Evolutionary conservation across 2,888 invertebrate species (phyloP).

Genomic region (Thalpophila matura): DNA sequence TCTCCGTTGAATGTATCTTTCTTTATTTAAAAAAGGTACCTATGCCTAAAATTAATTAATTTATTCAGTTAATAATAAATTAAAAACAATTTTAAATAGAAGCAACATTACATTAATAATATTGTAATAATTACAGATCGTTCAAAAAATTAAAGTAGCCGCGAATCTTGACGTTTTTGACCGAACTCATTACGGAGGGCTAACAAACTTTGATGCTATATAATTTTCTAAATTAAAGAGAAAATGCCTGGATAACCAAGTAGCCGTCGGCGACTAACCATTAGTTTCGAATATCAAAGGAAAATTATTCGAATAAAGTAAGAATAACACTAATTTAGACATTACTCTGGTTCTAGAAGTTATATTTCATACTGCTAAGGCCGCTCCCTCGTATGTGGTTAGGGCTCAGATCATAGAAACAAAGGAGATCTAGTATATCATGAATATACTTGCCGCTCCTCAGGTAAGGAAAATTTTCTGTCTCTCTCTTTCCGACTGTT

Average conservation of each 20-base stretch:
- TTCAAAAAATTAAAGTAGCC: not conserved
- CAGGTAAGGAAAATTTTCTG: no score
- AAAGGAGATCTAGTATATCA: no score
- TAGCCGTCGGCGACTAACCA: slow-evolving; percentile 18
- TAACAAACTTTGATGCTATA: slow-evolving; percentile 17
- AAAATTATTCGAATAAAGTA: slow-evolving; percentile 23
- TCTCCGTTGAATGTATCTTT: no score
- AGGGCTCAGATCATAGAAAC: no score
- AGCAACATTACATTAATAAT: slow-evolving; percentile 3
- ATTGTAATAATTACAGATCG: not conserved
- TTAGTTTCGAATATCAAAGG: slow-evolving; percentile 42
- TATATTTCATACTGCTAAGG: not conserved
- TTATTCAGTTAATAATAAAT: no score
- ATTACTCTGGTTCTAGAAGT: not conserved
- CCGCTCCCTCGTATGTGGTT: not conserved
- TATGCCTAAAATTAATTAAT: no score
- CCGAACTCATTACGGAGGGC: not conserved
- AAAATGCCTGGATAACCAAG: not conserved
- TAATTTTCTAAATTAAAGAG: slow-evolving; percentile 28
- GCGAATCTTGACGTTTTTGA: not conserved
- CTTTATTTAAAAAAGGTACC: no score
- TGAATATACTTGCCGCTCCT: no score
- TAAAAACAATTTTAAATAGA: not conserved
- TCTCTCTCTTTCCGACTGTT: no score
- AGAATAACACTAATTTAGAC: slow-evolving; percentile 5